Evolutionary conservation across 2,797 vertebrate genomes (phyloP).

Genomic region (Cossypha dichroa): DNA sequence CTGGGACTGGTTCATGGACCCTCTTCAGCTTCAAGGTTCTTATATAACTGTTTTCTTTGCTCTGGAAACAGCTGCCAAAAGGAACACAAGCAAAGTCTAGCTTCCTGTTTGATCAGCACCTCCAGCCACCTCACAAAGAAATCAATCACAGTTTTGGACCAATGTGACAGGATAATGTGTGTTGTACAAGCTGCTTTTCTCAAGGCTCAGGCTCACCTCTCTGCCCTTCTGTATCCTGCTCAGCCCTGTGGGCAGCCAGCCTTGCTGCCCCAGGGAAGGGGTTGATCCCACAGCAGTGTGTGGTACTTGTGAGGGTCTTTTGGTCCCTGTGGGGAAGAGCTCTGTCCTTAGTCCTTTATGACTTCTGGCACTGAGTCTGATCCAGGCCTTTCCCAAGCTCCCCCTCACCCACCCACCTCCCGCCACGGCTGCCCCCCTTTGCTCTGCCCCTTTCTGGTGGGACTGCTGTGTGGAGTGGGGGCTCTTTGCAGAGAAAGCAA

Average conservation of each 20-base stretch:
- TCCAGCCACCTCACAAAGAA: background rate
- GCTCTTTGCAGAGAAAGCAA: background rate
- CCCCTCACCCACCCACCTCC: too few species aligned
- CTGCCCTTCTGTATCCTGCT: too few species aligned
- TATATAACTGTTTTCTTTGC: background rate
- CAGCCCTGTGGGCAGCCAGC: background rate
- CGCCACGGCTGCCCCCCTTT: background rate
- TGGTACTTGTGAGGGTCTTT: background rate
- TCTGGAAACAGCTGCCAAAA: background rate
- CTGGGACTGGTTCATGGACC: background rate
- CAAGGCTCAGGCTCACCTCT: background rate
- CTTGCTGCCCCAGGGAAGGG: fast-evolving
- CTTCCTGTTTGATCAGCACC: background rate
- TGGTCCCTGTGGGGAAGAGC: background rate
- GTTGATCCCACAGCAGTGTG: background rate
- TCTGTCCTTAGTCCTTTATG: background rate
- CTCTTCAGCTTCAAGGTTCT: background rate
- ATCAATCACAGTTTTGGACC: background rate
- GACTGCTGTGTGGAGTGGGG: background rate
- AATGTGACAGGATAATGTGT: background rate
- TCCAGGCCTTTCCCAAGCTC: background rate
- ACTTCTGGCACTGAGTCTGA: background rate
- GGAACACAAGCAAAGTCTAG: background rate
- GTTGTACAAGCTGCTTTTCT: background rate
- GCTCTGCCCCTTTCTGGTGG: background rate